Evolutionary conservation across 2,888 invertebrate species (phyloP), one percentile per base, ranked within the genome.

Genomic region (Steinernema carpocapsae): DNA sequence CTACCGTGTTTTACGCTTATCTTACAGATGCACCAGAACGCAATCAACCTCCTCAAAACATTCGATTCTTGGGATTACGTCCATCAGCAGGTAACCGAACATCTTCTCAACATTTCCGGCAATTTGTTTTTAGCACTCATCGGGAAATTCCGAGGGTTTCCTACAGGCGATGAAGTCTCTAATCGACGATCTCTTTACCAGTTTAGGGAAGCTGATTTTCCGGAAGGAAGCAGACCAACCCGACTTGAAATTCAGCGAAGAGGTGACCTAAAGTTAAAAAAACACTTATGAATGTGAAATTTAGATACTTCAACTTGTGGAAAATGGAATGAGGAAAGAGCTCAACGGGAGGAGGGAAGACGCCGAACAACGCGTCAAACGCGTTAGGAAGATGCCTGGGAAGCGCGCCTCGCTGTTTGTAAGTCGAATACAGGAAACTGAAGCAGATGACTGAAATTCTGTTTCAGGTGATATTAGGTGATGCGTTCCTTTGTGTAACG

Each of bases 31-130:
- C 29, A 17, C 1, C 29, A 17, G 10, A 32, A 10, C 32, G 64
- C 29, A 12, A 19, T 32, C 1, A 17, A 12, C 10, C 29, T 64
- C 4, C 17, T 29, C 3, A 64, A 64, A 32, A 32, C 64, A 1
- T 26, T 64, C 2, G 64, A 64, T 64, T 64, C 64, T 17, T 64
- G 64, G 64, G 32, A 32, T n/a, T 26, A 64, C 64, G 24, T 29
- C 12, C 12, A 56, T 19, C 56, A 56, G 14, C 56, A 56, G 56
- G 56, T 56, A 19, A 12, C 22, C 22, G 19, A 48, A 48, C 14
- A n/a, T 48, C 37, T 4, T 56, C 14, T 51, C 14, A n/a, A 10
- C 56, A 24, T 32, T 32, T 64, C 37, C 7, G 14, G n/a, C 6
- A 2, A n/a, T 22, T 22, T n/a, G 7, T 32, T 32, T n/a, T 26